These are phyloP conservation scores for Amblyteles armatorius DNA, from an alignment of 2,888 invertebrate species.

Conservation along the genomic window DNA sequence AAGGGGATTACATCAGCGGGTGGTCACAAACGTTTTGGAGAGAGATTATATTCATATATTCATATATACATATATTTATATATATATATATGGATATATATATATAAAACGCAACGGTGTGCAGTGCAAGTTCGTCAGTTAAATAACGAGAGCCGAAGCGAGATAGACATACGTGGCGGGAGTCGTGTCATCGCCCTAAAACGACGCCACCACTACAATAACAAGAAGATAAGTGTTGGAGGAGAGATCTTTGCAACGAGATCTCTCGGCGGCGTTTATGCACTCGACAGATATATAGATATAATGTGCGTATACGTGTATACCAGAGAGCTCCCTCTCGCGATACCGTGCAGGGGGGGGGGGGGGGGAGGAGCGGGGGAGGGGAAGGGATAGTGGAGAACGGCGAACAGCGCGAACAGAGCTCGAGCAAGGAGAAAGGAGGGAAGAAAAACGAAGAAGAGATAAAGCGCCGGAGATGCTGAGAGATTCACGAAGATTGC, in stretches of 20 bases:
- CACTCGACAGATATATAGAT: constrained; percentile 42
- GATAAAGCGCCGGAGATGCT: constrained; percentile 15
- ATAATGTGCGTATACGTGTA: constrained; percentile 13
- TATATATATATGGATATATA: constrained; percentile 7
- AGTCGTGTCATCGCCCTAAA: constrained; percentile 65
- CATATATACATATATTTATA: neutral
- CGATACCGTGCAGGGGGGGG: constrained; percentile 7
- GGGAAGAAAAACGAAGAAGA: constrained; percentile 19
- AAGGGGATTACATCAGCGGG: constrained; percentile 54
- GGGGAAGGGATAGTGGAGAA: constrained; percentile 2
- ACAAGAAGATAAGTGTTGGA: constrained; percentile 57
- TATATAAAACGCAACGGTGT: neutral
- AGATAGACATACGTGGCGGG: constrained; percentile 35
- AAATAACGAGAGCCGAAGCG: constrained; percentile 15
- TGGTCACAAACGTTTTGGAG: constrained; percentile 35
- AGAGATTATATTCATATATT: constrained; percentile 12
- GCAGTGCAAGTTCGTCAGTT: neutral
- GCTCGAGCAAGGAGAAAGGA: constrained; percentile 39
- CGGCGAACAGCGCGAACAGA: constrained; percentile 48
- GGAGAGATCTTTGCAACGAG: constrained; percentile 54
- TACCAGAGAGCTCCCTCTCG: constrained; percentile 27
- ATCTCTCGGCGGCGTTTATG: constrained; percentile 59
- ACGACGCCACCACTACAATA: constrained; percentile 62
- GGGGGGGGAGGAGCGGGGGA: constrained; percentile 1
- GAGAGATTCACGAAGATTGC: constrained; percentile 13